Percentiles rank a stretch among this genome's conserved stretches.
Conservation (phyloP, 2,113 vertebrate genomes). For the Sterna hirundo region DNA sequence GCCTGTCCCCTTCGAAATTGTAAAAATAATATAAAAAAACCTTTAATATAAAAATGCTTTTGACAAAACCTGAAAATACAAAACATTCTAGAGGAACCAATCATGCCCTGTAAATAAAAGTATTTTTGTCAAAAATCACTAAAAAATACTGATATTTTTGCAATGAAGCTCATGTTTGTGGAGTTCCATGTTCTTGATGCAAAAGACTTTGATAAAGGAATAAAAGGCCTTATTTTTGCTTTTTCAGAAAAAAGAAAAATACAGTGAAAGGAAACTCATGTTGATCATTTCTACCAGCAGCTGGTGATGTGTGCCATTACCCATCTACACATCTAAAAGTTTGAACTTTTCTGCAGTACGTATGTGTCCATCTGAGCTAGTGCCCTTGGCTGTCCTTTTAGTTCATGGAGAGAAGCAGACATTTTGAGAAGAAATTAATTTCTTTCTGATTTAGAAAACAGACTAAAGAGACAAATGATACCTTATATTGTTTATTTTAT, state of each 20-base stretch:
- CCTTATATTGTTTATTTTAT: neutral
- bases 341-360: neutral
- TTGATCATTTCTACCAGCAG: neutral
- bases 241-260: neutral
- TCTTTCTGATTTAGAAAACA: neutral
- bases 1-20: rapidly evolving
- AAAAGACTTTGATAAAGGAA: neutral
- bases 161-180: neutral
- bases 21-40: neutral
- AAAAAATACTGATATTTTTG: neutral
- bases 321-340: rapidly evolving
- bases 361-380: neutral
- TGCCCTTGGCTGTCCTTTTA: rapidly evolving
- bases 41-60: neutral
- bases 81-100: neutral
- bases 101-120: rapidly evolving
- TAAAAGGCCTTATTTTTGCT: rapidly evolving
- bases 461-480: neutral
- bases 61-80: neutral
- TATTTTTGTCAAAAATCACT: neutral
- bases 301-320: rapidly evolving
- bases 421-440: neutral
- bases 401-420: neutral
- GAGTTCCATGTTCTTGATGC: neutral
- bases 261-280: neutral